These are phyloP conservation scores for Xyliphius kryptos DNA, from an alignment of 2,113 vertebrate genomes.

Conservation along the genomic window DNA sequence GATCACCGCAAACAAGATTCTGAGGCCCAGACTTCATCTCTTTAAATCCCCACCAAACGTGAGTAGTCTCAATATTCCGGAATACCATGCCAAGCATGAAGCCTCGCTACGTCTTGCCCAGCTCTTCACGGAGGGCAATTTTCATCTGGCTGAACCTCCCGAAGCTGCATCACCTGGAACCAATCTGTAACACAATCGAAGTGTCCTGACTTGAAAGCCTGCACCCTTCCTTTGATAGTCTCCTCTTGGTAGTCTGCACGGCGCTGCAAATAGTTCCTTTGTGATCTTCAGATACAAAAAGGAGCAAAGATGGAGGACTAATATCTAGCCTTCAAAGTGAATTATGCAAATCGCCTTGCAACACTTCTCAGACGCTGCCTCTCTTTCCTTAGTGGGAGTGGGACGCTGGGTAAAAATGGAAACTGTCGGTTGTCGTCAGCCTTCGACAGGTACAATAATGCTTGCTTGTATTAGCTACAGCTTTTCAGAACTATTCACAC, in stretches of 20 bases:
- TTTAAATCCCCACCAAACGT: slow-evolving; percentile 69
- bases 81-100: slow-evolving; percentile 70
- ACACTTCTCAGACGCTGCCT: slow-evolving; percentile 64
- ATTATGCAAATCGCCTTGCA: slow-evolving; percentile 61
- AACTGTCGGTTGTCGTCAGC: slow-evolving; percentile 43
- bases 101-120: slow-evolving; percentile 59
- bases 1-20: slow-evolving; percentile 71
- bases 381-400: slow-evolving; percentile 35
- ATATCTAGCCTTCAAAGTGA: slow-evolving; percentile 67
- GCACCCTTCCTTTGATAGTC: slow-evolving; percentile 71
- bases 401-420: slow-evolving; percentile 47
- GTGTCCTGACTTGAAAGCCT: slow-evolving; percentile 74
- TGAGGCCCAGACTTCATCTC: slow-evolving; percentile 65
- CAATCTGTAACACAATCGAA: slow-evolving; percentile 75
- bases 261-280: slow-evolving; percentile 64
- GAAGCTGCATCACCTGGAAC: slow-evolving; percentile 82
- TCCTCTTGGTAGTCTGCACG: slow-evolving; percentile 64
- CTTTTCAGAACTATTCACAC: slow-evolving; percentile 31
- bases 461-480: slow-evolving; percentile 15
- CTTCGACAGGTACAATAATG: slow-evolving; percentile 33
- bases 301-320: slow-evolving; percentile 57
- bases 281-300: slow-evolving; percentile 64
- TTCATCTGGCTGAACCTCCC: slow-evolving; percentile 68
- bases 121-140: slow-evolving; percentile 65
- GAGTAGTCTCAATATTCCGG: slow-evolving; percentile 70